Percentiles rank a stretch among this genome's conserved stretches.
phyloP scores from a whole-genome alignment of 2,888 invertebrate genomes.

The Polyommatus icarus region DNA sequence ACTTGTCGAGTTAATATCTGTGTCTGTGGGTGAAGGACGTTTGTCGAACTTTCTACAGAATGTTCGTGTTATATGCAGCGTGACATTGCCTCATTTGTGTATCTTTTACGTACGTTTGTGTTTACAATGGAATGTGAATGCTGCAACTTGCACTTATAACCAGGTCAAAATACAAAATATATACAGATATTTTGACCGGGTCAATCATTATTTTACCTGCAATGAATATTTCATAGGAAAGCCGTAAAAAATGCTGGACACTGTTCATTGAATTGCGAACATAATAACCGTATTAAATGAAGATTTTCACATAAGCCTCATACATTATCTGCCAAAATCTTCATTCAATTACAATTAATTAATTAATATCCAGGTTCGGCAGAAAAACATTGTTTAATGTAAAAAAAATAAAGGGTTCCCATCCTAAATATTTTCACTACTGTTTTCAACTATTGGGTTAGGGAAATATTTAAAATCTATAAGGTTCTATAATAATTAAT shows the following conservation, averaged over 20 bases:
- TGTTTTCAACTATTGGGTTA: neutral
- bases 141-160: neutral
- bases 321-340: too few relatives aligned
- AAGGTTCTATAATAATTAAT: neutral
- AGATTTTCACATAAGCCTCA: too few relatives aligned
- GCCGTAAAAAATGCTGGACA: too few relatives aligned
- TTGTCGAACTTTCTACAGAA: constrained; percentile 57
- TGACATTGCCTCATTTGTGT: neutral
- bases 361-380: too few relatives aligned
- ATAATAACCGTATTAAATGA: too few relatives aligned
- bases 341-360: too few relatives aligned
- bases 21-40: constrained; percentile 69
- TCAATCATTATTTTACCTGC: neutral
- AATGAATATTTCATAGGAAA: neutral
- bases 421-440: too few relatives aligned
- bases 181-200: too few relatives aligned
- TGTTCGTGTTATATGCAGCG: constrained; percentile 28
- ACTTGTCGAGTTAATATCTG: constrained; percentile 41
- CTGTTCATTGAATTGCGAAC: too few relatives aligned
- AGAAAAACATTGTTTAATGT: too few relatives aligned
- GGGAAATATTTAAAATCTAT: neutral
- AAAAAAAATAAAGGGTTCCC: too few relatives aligned
- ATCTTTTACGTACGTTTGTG: neutral
- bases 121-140: neutral
- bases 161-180: neutral